Conservation (phyloP, 2,888 invertebrate genomes). For the Melanotus villosus region DNA sequence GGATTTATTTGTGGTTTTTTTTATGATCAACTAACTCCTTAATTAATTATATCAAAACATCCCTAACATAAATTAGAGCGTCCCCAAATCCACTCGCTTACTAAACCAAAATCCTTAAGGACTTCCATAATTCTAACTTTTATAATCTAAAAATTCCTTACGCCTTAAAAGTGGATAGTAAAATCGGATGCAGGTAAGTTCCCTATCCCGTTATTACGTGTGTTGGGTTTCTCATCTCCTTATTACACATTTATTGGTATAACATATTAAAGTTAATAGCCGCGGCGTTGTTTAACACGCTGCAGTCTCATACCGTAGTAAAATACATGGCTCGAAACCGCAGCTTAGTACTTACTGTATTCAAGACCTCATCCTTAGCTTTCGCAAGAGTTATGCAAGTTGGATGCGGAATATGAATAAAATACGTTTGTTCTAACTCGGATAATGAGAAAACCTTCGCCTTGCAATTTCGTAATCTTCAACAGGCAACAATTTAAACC, state of each 20-base stretch:
- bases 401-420: conserved; percentile 7
- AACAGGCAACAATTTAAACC: no score
- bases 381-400: conserved; percentile 23
- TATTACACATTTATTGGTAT: conserved; percentile 37
- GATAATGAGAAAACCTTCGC: background rate
- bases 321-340: conserved; percentile 17
- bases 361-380: conserved; percentile 22
- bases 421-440: background rate
- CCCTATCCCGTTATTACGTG: conserved; percentile 28
- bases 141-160: conserved; percentile 5
- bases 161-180: background rate
- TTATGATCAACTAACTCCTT: no score
- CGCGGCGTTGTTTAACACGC: conserved; percentile 12
- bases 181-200: conserved; percentile 28
- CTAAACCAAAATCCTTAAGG: no score
- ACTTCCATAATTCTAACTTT: no score
- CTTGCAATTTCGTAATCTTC: no score
- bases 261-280: conserved; percentile 32
- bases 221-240: conserved; percentile 21
- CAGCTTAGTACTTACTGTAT: conserved; percentile 19
- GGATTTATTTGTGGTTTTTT: no score
- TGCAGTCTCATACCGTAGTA: background rate
- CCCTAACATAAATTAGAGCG: no score
- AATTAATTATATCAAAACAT: no score
- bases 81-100: no score